Evolutionary conservation across 2,888 invertebrate genomes (phyloP), one percentile per base, ranked within the genome.

Genomic region (Gandaritis pyraliata): DNA sequence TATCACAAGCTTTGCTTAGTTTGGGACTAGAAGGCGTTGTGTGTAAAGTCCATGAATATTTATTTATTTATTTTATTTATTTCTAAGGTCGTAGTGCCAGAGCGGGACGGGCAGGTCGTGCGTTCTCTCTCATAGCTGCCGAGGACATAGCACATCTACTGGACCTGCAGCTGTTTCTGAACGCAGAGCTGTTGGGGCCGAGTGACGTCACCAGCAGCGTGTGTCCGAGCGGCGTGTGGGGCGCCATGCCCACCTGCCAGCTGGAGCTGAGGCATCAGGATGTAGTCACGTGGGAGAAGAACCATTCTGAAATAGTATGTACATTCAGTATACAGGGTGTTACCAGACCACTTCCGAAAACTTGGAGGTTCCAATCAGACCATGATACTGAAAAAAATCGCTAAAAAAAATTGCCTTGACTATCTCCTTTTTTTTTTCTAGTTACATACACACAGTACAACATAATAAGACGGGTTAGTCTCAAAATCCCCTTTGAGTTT

Each of bases 101-200:
- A 73, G 99, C 99, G 56, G 99, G 99, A 0, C 93, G 98, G 36
- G 94, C 95, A 38, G 99, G 99, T 36, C 96, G 95, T 0, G 98
- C 99, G 0, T 98, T 96, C 85, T 98, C 98, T 0, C 94, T 99
- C 41, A 94, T 99, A 33, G 93, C 96, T 0, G 95, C 96, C 0
- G 99, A 99, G 65, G 99, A 99, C 85, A 93, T 97, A 49, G 95
- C 99, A 0, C 98, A 98, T 85, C 88, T 99, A 6, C 83, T 99
- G n/a, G 99, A 99, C 88, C 92, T 99, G 52, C 97, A 98, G 82
- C 92, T 99, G 68, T 99, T 99, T 87, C 93, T 99, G 53, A 98
- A 97, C 39, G 90, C 98, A 1, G 93, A 94, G 11, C 87, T 95
- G 38, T 78, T 88, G 13, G 77, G 86, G 0, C 82, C 92, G 0